Base-by-base conservation (phyloP, 2,113 vertebrate species). In the Noturus placidus region DNA sequence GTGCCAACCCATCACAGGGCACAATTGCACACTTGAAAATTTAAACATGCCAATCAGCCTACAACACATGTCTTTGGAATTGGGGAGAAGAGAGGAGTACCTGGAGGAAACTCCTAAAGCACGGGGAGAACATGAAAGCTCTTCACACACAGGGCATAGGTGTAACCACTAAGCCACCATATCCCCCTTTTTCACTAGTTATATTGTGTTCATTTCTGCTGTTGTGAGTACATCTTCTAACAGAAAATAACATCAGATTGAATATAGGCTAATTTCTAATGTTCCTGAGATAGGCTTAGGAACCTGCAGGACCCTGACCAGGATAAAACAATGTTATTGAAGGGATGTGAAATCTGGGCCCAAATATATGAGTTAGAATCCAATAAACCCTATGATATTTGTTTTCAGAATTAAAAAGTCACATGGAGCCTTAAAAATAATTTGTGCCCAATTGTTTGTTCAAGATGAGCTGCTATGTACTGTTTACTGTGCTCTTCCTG, bases 321-420 rank as follows among this genome's bases (percentile, higher is more conserved):
- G 42, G 2, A 46, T 77, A 77, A 77, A 77, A 42, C 22, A 38
- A 59, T 77, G 27, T 77, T n/a, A 85, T 22, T 42, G 42, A 56
- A 57, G 54, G 54, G 2, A 19, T 56, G 27, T 46, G 14, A 61
- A 9, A n/a, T 38, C 30, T 38, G 13, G 11, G 20, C 22, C 17
- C 33, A 76, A 27, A 74, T 35, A 70, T 56, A 3, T 27, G 0
- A 35, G 7, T 6, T 7, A 19, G 0, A n/a, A 56, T 46, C 69
- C 69, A 19, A 30, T 74, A 77, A 77, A 46, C 33, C 83, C 33
- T 57, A 5, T 19, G 25, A n/a, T 85, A 76, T 85, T 74, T 76
- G 57, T 22, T 76, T 13, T 15, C 65, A 35, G 13, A 57, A 70
- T 65, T 38, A 74, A 74, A 74, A 38, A 25, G 52, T 30, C 17